Evolutionary conservation across 2,888 invertebrate species (phyloP).

Genomic region (Limnephilus rhombicus): DNA sequence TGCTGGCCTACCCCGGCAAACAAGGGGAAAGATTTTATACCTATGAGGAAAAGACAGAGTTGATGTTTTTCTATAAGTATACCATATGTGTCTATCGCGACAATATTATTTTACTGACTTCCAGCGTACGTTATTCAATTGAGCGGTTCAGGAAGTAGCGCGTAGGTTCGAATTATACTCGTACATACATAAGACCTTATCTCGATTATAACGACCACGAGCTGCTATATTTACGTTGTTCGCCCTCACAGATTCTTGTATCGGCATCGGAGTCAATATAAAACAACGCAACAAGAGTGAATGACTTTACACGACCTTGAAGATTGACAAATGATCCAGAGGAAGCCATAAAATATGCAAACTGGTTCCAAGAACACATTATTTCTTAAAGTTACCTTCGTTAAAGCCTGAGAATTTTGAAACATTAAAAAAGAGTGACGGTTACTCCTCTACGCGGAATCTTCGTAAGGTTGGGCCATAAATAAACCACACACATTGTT

Average conservation of each 20-base stretch:
- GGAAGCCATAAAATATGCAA: background rate
- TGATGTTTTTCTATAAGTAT: background rate
- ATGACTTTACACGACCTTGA: conserved; percentile 27
- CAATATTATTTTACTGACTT: background rate
- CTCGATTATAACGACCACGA: background rate
- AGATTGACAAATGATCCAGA: background rate
- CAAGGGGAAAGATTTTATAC: background rate
- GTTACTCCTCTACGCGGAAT: background rate
- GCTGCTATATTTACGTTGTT: background rate
- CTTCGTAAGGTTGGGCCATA: background rate
- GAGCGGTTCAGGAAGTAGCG: background rate
- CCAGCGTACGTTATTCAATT: background rate
- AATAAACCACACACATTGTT: too few species aligned
- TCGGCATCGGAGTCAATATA: background rate
- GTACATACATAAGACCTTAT: background rate
- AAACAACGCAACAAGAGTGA: background rate
- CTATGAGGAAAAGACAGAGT: background rate
- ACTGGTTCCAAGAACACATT: background rate
- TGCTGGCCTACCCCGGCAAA: too few species aligned
- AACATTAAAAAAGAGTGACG: background rate
- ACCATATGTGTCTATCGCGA: background rate
- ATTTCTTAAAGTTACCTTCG: background rate
- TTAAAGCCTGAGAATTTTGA: background rate
- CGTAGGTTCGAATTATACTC: background rate
- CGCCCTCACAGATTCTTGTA: background rate